Conservation (phyloP, 2,888 invertebrate species). For the Cactoblastis cactorum region DNA sequence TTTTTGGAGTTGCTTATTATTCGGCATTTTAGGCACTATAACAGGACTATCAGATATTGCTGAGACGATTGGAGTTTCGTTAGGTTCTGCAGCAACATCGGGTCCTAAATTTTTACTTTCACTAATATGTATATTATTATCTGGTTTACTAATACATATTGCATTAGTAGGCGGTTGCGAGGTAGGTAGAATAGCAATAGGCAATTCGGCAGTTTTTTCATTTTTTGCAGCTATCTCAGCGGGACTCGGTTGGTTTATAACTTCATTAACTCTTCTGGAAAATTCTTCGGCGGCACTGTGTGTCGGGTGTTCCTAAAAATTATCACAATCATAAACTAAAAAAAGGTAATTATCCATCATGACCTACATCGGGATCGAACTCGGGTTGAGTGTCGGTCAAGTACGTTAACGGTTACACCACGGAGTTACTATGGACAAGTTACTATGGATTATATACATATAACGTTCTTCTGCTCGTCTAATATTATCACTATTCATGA, state of each 20-base stretch:
- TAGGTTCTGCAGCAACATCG: slow-evolving; percentile 56
- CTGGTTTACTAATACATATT: slow-evolving; percentile 71
- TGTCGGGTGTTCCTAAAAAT: slow-evolving; percentile 44
- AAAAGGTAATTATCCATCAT: neutral
- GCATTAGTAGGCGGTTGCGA: slow-evolving; percentile 61
- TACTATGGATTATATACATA: too few relatives aligned
- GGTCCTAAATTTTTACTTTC: slow-evolving; percentile 62
- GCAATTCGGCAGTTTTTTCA: slow-evolving; percentile 50
- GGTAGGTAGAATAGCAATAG: slow-evolving; percentile 41
- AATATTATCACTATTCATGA: too few relatives aligned
- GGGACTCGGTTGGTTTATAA: slow-evolving; percentile 56
- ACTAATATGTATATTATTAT: slow-evolving; percentile 61
- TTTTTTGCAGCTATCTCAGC: slow-evolving; percentile 49
- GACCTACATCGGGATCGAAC: too few relatives aligned
- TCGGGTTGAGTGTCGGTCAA: too few relatives aligned
- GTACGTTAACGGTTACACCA: too few relatives aligned
- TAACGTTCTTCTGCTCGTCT: too few relatives aligned
- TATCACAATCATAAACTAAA: neutral
- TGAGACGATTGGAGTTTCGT: slow-evolving; percentile 83
- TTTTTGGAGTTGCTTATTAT: slow-evolving; percentile 61
- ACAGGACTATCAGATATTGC: slow-evolving; percentile 85
- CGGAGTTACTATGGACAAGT: too few relatives aligned
- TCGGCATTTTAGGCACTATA: slow-evolving; percentile 79
- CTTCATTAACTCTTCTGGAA: slow-evolving; percentile 67
- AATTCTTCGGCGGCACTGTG: slow-evolving; percentile 70